phyloP scores from a whole-genome alignment of 53 echinoderm and acorn worm species.

The Apostichopus leukothele region DNA sequence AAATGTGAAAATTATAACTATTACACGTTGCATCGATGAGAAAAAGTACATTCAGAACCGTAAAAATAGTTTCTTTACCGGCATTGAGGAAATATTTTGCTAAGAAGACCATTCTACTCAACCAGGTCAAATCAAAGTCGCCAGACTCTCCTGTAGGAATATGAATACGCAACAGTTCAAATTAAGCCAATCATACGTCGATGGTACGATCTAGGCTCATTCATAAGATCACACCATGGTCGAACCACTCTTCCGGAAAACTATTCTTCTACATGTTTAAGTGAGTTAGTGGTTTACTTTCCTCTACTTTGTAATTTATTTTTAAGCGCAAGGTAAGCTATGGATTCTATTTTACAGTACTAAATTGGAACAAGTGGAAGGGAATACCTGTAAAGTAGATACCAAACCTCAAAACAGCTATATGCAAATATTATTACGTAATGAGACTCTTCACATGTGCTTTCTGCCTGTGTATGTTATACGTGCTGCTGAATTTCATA shows the following conservation, averaged over 20 bases:
- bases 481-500: too few species aligned
- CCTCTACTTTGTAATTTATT: too few species aligned
- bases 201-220: not conserved
- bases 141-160: not conserved
- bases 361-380: not conserved
- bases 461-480: not conserved
- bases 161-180: not conserved
- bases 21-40: too few species aligned
- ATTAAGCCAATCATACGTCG: not conserved
- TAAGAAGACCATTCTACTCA: too few species aligned
- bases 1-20: too few species aligned
- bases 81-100: too few species aligned
- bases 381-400: not conserved
- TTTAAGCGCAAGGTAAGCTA: too few species aligned
- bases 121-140: too few species aligned
- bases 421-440: constrained; percentile 25
- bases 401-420: not conserved
- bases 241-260: not conserved
- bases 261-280: not conserved
- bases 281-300: not conserved
- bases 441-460: constrained; percentile 10
- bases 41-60: too few species aligned
- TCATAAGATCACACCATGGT: not conserved
- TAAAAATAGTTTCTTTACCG: too few species aligned
- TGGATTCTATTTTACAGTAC: not conserved